A percentile compares a stretch with the other conserved stretches of the same genome.
Evolutionary conservation across 2,797 vertebrate species (phyloP).

Genomic region (Triplophysa yarkandensis): DNA sequence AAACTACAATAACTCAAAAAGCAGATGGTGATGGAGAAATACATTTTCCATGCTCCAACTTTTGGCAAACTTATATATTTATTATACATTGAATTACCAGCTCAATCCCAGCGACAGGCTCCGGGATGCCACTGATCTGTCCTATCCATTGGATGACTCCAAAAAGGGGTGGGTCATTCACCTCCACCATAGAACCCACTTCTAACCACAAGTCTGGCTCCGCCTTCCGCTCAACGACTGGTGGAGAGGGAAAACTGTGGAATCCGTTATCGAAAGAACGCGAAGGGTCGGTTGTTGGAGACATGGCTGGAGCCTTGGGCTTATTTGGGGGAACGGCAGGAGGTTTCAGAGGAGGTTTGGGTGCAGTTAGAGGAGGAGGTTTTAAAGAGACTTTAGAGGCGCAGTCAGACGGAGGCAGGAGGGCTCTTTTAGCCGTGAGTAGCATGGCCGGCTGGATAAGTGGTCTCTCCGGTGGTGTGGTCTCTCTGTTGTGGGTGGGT

Average conservation of each 20-base stretch:
- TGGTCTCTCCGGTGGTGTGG: neutral
- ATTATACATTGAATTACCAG: constrained; percentile 70
- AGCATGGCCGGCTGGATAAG: constrained; percentile 47
- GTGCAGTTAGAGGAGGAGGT: constrained; percentile 9
- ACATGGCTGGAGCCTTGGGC: constrained; percentile 37
- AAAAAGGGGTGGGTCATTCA: constrained; percentile 80
- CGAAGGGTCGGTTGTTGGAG: constrained; percentile 13
- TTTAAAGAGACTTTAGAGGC: constrained; percentile 56
- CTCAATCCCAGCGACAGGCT: constrained; percentile 79
- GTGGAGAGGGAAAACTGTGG: constrained; percentile 59
- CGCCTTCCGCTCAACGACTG: neutral
- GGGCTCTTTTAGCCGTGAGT: constrained; percentile 41
- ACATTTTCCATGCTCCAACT: too few relatives aligned
- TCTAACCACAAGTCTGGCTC: constrained; percentile 62
- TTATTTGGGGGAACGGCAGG: constrained; percentile 58
- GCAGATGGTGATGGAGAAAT: too few relatives aligned
- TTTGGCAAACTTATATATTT: too few relatives aligned
- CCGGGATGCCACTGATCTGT: constrained; percentile 64
- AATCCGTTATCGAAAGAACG: constrained; percentile 54
- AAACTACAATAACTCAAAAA: too few relatives aligned
- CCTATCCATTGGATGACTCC: constrained; percentile 86
- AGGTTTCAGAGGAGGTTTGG: constrained; percentile 34
- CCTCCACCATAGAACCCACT: constrained; percentile 83
- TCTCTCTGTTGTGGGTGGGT: constrained; percentile 26
- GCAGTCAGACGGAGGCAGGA: constrained; percentile 60